Percentiles rank a stretch among this genome's conserved stretches.
These are phyloP conservation scores for Caerostris darwini DNA, from an alignment of 1,140 invertebrate genomes.

Conservation along the genomic window DNA sequence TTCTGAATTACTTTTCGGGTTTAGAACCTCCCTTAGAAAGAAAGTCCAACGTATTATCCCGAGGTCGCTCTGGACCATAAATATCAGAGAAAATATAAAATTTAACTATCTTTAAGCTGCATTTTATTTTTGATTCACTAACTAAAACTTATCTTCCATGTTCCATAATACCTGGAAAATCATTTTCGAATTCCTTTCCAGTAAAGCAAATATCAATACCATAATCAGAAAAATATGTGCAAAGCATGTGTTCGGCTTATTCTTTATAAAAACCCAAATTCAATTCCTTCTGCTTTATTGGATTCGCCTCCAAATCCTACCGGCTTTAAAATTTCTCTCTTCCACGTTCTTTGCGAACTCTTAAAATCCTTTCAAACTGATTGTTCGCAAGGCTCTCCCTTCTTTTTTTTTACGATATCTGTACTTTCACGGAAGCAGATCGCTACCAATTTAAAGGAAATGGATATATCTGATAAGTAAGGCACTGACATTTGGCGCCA, in stretches of 20 bases:
- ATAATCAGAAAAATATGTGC: not conserved
- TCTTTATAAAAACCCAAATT: not conserved
- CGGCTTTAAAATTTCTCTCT: not conserved
- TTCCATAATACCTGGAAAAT: too few species aligned
- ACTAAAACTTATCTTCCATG: too few species aligned
- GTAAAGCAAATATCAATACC: not conserved
- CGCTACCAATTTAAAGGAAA: conserved; percentile 61
- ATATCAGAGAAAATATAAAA: too few species aligned
- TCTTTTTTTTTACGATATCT: conserved; percentile 18
- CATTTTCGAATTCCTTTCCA: not conserved
- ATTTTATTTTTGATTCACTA: too few species aligned
- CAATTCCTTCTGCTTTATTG: not conserved
- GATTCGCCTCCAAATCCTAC: not conserved
- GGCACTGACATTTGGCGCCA: conserved; percentile 60
- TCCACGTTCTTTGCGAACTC: not conserved
- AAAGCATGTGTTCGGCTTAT: not conserved
- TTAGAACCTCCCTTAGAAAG: too few species aligned
- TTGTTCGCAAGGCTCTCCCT: conserved; percentile 11
- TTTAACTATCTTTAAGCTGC: too few species aligned
- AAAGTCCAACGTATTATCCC: too few species aligned
- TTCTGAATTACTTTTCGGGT: too few species aligned
- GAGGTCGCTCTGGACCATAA: too few species aligned
- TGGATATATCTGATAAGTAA: conserved; percentile 62
- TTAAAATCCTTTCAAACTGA: conserved; percentile 66
- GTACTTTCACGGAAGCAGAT: not conserved